These are phyloP conservation scores for Numenius arquata DNA, from an alignment of 2,113 vertebrate species.

Conservation along the genomic window DNA sequence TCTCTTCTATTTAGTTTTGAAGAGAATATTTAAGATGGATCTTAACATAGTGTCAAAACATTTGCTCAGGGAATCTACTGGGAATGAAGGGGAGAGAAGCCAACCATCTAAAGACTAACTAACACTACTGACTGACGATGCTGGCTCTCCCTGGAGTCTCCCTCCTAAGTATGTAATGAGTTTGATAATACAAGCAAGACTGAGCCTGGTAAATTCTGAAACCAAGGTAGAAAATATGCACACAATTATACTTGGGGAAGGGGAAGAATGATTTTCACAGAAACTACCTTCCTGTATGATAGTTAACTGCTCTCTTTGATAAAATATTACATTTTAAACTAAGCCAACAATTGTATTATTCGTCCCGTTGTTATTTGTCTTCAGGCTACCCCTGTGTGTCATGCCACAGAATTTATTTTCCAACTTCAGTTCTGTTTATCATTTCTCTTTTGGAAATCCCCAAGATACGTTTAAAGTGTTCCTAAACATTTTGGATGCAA, in stretches of 20 bases:
- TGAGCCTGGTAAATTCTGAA: background rate
- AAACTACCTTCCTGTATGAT: background rate
- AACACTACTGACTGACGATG: background rate
- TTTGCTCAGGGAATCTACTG: background rate
- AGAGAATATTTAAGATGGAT: conserved; percentile 8
- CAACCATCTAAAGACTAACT: background rate
- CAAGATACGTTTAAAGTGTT: background rate
- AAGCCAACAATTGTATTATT: background rate
- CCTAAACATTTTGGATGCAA: background rate
- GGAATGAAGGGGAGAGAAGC: background rate
- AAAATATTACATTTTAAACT: background rate
- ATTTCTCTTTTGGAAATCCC: background rate
- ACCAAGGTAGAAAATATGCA: background rate
- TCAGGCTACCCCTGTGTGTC: background rate
- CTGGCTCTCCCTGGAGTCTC: background rate
- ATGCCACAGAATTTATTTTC: background rate
- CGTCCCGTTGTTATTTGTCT: background rate
- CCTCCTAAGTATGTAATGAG: background rate
- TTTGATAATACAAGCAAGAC: background rate
- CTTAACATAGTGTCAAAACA: background rate
- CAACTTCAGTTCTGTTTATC: background rate
- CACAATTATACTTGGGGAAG: background rate
- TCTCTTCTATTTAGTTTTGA: background rate
- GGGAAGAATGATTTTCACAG: background rate
- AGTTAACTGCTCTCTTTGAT: background rate